A percentile compares a stretch with the other conserved stretches of the same genome.
These are phyloP conservation scores for Channallabes apus DNA, from an alignment of 2,797 vertebrate species.

Conservation along the genomic window DNA sequence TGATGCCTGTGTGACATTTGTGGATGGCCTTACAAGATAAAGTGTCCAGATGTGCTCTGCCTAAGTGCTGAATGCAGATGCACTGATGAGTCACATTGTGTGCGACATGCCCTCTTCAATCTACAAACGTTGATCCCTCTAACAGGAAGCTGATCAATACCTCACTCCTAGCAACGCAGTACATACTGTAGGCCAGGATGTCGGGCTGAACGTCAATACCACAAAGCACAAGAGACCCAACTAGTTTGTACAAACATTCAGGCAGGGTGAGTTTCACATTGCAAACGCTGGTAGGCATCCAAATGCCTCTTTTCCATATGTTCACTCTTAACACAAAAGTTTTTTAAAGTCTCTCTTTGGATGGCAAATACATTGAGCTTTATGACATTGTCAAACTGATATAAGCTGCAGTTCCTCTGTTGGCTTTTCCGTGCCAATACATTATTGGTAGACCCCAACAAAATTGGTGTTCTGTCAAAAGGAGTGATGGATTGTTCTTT, in stretches of 20 bases:
- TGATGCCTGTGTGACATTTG: not conserved
- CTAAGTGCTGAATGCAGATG: constrained; percentile 8
- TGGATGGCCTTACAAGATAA: not conserved
- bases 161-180: not conserved
- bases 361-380: not conserved
- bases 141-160: not conserved
- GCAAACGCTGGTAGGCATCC: not conserved
- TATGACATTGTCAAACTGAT: not conserved
- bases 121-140: not conserved
- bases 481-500: not conserved
- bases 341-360: not conserved
- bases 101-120: not conserved
- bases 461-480: not conserved
- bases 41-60: not conserved
- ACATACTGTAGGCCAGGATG: not conserved
- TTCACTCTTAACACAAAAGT: not conserved
- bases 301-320: not conserved
- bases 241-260: not conserved
- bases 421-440: not conserved
- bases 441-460: not conserved
- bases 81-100: constrained; percentile 2
- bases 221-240: not conserved
- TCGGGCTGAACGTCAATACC: not conserved
- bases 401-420: not conserved
- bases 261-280: not conserved